Conservation (phyloP, 2,113 vertebrate genomes). For the Struthio camelus region DNA sequence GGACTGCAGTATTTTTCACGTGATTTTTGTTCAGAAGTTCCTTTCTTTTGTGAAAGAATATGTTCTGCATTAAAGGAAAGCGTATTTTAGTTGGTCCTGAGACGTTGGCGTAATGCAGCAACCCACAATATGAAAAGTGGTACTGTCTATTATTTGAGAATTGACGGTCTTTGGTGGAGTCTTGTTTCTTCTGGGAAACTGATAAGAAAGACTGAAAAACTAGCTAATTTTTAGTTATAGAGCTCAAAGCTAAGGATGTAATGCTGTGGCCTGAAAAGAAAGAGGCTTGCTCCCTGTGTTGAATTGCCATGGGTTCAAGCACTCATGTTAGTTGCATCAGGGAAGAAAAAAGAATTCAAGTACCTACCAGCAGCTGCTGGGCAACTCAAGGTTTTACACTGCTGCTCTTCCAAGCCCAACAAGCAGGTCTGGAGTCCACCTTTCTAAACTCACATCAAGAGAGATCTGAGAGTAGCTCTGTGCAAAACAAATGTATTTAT, state of each 20-base stretch:
- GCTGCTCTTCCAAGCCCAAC: not conserved
- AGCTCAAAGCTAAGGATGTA: not conserved
- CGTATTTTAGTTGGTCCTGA: fast-evolving
- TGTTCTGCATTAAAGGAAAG: not conserved
- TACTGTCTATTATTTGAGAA: not conserved
- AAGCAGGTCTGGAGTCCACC: not conserved
- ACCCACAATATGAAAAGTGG: not conserved
- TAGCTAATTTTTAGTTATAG: not conserved
- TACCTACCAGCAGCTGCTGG: not conserved
- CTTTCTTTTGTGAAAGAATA: not conserved
- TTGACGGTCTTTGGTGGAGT: not conserved
- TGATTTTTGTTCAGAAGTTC: not conserved
- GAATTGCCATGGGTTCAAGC: not conserved
- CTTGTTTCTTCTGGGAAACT: not conserved
- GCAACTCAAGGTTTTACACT: not conserved
- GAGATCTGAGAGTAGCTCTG: not conserved
- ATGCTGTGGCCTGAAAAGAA: not conserved
- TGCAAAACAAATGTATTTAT: fast-evolving
- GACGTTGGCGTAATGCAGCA: not conserved
- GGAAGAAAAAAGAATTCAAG: not conserved
- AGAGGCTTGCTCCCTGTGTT: not conserved
- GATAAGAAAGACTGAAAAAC: not conserved
- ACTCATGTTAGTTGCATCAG: not conserved
- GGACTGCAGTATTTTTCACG: not conserved
- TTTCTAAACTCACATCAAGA: fast-evolving